Evolutionary conservation across 2,113 vertebrate genomes (phyloP).

Genomic region (Phainopepla nitens): DNA sequence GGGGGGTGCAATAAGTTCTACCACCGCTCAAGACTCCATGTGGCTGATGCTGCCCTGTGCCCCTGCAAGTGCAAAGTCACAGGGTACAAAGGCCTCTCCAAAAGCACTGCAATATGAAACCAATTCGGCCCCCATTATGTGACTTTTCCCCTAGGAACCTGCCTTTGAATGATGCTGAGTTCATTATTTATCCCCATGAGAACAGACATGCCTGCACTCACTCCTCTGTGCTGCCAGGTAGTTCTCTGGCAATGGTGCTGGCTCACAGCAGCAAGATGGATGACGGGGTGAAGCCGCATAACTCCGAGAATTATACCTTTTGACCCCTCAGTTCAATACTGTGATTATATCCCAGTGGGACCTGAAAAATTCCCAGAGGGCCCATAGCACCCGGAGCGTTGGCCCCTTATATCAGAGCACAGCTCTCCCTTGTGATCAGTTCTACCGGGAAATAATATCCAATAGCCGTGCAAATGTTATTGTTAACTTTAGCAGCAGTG

Average conservation of each 20-base stretch:
- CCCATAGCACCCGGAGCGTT: not conserved
- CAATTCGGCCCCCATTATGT: fast-evolving
- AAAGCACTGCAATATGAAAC: not conserved
- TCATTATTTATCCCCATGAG: not conserved
- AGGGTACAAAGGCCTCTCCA: too few species aligned
- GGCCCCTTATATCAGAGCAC: not conserved
- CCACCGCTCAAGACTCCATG: fast-evolving
- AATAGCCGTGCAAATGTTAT: not conserved
- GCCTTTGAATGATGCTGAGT: not conserved
- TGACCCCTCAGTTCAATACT: not conserved
- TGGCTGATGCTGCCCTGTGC: not conserved
- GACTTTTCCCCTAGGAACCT: not conserved
- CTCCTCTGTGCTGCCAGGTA: not conserved
- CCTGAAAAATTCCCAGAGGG: not conserved
- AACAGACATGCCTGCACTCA: not conserved
- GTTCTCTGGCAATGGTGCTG: not conserved
- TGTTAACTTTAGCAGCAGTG: not conserved
- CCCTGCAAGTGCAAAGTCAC: not conserved
- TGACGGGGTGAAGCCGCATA: not conserved
- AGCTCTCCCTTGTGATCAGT: not conserved
- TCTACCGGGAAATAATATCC: not conserved
- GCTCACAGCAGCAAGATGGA: not conserved
- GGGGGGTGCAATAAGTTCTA: not conserved
- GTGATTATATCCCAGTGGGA: not conserved
- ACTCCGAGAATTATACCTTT: not conserved